These are phyloP conservation scores for Melanerpes formicivorus DNA, from an alignment of 2,113 vertebrate genomes.

Conservation along the genomic window DNA sequence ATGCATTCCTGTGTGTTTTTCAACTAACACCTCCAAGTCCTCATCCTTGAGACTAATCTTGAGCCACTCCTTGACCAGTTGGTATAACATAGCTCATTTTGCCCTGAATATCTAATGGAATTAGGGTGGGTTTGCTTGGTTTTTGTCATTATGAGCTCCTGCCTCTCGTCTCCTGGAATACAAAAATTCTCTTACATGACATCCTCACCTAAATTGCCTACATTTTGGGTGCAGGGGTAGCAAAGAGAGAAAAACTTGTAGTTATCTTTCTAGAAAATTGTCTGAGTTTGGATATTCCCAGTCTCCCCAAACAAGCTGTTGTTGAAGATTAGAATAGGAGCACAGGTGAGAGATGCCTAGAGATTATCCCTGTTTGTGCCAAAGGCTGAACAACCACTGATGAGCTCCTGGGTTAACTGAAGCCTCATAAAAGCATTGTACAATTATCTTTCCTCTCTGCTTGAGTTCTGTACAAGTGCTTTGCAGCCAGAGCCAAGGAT, in stretches of 20 bases:
- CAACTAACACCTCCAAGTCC: no score
- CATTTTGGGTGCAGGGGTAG: neutral
- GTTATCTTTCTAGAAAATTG: neutral
- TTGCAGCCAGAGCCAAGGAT: neutral
- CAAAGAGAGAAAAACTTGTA: neutral
- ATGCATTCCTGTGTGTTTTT: no score
- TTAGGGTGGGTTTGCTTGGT: no score
- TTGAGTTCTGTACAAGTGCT: neutral
- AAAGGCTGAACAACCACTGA: neutral
- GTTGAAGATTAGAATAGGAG: neutral
- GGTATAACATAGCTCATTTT: no score
- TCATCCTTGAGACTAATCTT: no score
- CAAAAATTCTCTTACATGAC: no score
- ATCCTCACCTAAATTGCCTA: no score
- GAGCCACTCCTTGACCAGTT: no score
- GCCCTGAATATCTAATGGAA: no score
- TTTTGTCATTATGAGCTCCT: no score
- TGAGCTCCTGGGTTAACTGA: neutral
- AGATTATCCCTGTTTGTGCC: neutral
- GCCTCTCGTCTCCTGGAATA: no score
- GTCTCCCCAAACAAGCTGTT: neutral
- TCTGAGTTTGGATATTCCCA: neutral
- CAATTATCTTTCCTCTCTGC: neutral
- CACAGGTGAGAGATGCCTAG: neutral
- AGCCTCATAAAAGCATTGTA: neutral